Evolutionary conservation across 2,113 vertebrate species (phyloP), one percentile per base, ranked within the genome.

Genomic region (Paramormyrops kingsleyae): DNA sequence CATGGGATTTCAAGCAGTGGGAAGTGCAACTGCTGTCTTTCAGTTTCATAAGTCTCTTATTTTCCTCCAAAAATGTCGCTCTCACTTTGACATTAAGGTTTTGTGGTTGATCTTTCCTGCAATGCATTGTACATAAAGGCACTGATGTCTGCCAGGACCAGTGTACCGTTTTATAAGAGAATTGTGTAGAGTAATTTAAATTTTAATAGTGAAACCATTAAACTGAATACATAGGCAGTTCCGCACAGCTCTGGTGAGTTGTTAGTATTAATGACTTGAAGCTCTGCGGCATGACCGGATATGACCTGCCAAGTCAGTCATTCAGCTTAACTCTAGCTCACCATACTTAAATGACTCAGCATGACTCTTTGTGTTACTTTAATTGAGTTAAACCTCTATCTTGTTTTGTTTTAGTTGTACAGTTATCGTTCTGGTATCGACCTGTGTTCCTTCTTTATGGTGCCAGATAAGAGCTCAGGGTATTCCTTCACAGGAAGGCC

Each of bases 151-250:
- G 19, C 10, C 44, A 47, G 21, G 44, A 47, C 7, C 83, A 47
- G 44, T 84, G 83, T 47, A 84, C 44, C 83, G n/a, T 47, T 84
- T 47, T 84, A 84, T 44, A 84, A 84, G 44, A 84, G 19, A 47
- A 47, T 47, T 47, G 42, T 47, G 83, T 83, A 39, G 19, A 19
- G 77, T 47, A 47, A 84, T 84, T 84, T 84, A 84, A 84, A 84
- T 84, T 84, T 84, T 84, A 84, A 84, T 84, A 46, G 42, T n/a
- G 42, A n/a, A 84, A 47, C 39, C 83, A 84, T 84, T 84, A 84
- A 84, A 84, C 39, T 46, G 83, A 84, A 47, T 44, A 42, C 24
- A 47, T 24, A 46, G 42, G 44, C 83, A 84, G 83, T 84, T n/a
- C 44, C 46, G 21, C 24, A 46, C 35, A 47, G 83, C 46, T 84